A percentile compares a stretch with the other conserved stretches of the same genome.
Conservation (phyloP, 92 coral and sea anemone species). For the Porites evermanni region DNA sequence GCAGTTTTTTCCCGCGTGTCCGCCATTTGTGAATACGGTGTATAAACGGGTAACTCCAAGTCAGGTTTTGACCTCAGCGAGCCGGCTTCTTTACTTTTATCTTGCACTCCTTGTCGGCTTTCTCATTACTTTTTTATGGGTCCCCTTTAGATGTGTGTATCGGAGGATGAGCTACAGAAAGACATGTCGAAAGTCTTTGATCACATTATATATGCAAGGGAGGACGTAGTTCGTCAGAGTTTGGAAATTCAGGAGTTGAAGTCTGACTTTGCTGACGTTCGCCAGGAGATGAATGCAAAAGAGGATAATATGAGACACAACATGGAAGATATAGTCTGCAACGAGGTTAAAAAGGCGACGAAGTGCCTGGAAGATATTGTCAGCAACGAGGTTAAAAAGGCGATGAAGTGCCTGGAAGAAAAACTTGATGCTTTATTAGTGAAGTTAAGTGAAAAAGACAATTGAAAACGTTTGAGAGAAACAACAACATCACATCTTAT, state of each 20-base stretch:
- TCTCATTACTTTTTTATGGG: background rate
- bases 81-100: no score
- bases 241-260: background rate
- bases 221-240: background rate
- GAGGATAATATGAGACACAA: background rate
- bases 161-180: background rate
- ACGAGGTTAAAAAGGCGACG: background rate
- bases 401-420: background rate
- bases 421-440: slow-evolving; percentile 5
- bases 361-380: background rate
- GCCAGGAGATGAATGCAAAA: background rate
- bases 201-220: background rate
- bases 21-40: no score
- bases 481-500: no score
- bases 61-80: no score
- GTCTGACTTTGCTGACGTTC: background rate
- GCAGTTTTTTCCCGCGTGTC: no score
- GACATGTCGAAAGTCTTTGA: background rate
- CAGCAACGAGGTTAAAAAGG: background rate
- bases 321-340: background rate
- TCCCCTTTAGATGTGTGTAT: background rate
- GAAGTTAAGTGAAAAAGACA: background rate
- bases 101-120: no score
- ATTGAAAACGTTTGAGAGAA: no score
- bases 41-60: no score